Conservation (phyloP, 2,888 invertebrate species). For the Catocala fraxini region DNA sequence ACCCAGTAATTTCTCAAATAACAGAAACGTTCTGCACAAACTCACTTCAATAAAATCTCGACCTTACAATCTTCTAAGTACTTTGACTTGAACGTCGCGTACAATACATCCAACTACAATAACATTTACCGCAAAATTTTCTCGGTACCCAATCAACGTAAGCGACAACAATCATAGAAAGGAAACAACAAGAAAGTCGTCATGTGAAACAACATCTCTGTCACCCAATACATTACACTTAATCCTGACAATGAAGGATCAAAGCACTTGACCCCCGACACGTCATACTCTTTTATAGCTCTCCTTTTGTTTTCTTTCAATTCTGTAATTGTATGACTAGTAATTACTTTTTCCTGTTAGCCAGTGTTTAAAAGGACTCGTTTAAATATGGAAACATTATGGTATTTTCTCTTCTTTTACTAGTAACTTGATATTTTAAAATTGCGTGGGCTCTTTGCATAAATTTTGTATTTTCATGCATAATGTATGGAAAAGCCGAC, state of each 20-base stretch:
- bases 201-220: constrained; percentile 35
- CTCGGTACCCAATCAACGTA: constrained; percentile 17
- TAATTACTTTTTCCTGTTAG: constrained; percentile 46
- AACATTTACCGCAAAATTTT: constrained; percentile 4
- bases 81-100: background rate
- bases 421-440: too few relatives aligned
- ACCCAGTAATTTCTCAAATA: too few relatives aligned
- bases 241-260: constrained; percentile 50
- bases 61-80: background rate
- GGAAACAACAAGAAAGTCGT: constrained; percentile 17
- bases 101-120: background rate
- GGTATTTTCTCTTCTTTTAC: too few relatives aligned
- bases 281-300: constrained; percentile 28
- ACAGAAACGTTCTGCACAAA: too few relatives aligned
- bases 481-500: too few relatives aligned
- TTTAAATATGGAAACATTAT: too few relatives aligned
- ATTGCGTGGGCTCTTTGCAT: too few relatives aligned
- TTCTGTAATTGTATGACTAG: constrained; percentile 36
- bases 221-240: constrained; percentile 33
- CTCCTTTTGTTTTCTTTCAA: constrained; percentile 12
- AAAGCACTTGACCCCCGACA: constrained; percentile 44
- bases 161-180: constrained; percentile 26
- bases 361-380: constrained; percentile 2
- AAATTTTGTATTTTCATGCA: too few relatives aligned
- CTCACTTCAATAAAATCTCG: too few relatives aligned